Base-by-base conservation (phyloP, 2,113 vertebrate species). In the Eulemur macaco region DNA sequence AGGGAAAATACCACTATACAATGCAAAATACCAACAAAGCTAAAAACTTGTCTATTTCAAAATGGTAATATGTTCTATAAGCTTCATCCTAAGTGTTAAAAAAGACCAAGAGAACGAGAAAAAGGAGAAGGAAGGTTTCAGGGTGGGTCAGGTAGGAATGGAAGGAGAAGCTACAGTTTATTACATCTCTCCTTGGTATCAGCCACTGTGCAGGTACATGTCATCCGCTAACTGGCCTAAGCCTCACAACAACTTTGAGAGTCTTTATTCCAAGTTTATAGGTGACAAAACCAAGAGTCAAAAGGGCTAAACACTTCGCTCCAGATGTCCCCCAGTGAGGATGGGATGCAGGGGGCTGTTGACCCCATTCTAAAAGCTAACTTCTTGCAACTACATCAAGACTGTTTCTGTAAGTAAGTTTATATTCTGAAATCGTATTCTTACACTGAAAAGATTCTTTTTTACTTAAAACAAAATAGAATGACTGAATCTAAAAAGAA, bases 391-490 rank as follows among this genome's bases (percentile, higher is more conserved):
- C 37, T 54, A 45, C 5, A n/a, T 1, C 45, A 74, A 73, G n/a
- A 86, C n/a, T 47, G 56, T 15, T 91, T 94, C 95, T 77, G 2
- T 56, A 42, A 86, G 18, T 76, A 83, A 86, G 23, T 80, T 86
- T 78, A 69, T 92, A 52, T 8, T 78, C 21, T 18, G 27, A 81
- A 93, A 76, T 92, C n/a, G 64, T 13, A 78, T 81, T 63, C 78
- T 91, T 82, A 93, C 37, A 76, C 34, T 66, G 15, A 94, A 88
- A 89, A 54, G 45, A n/a, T 95, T 84, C 6, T 71, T 88, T 83
- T 89, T 96, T 71, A 73, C 34, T 54, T 90, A 66, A 89, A 92
- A 88, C 27, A 77, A 95, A 89, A 86, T 45, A 86, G 77, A 94
- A 78, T 77, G 66, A 86, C 86, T 80, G 68, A 71, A 77, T 81